These are phyloP conservation scores for Machaerirhynchus nigripectus DNA, from an alignment of 2,113 vertebrate species.

Conservation along the genomic window DNA sequence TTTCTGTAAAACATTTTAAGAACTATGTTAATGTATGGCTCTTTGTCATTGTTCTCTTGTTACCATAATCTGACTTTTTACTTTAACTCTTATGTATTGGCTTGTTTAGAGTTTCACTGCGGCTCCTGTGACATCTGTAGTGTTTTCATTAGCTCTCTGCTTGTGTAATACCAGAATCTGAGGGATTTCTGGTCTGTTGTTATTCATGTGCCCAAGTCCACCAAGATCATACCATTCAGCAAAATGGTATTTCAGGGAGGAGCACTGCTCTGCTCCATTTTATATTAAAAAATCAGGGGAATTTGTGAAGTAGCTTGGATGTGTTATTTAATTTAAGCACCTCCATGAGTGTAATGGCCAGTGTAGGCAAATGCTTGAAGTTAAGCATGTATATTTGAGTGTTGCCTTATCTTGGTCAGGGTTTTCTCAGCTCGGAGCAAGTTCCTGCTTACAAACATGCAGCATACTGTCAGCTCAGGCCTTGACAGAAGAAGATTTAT, in stretches of 20 bases:
- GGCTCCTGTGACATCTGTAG: not conserved
- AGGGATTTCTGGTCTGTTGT: not conserved
- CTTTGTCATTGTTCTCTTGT: not conserved
- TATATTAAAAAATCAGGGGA: not conserved
- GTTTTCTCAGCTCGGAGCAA: not conserved
- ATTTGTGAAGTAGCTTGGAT: not conserved
- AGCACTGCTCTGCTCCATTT: not conserved
- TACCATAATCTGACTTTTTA: not conserved
- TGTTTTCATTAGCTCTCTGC: not conserved
- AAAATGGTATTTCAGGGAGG: not conserved
- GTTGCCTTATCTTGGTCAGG: not conserved
- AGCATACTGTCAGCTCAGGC: not conserved
- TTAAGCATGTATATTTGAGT: not conserved
- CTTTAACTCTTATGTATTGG: not conserved
- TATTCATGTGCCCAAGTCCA: not conserved
- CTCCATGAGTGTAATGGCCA: not conserved
- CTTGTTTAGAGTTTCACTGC: not conserved
- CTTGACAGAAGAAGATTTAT: not conserved
- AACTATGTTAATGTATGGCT: not conserved
- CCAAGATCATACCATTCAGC: not conserved
- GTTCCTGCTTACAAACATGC: not conserved
- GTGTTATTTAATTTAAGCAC: not conserved
- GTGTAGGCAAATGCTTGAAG: rapidly evolving
- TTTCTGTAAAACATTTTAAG: not conserved
- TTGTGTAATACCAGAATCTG: not conserved